Base-by-base conservation (phyloP, 2,888 invertebrate genomes). In the Agrotis clavis region DNA sequence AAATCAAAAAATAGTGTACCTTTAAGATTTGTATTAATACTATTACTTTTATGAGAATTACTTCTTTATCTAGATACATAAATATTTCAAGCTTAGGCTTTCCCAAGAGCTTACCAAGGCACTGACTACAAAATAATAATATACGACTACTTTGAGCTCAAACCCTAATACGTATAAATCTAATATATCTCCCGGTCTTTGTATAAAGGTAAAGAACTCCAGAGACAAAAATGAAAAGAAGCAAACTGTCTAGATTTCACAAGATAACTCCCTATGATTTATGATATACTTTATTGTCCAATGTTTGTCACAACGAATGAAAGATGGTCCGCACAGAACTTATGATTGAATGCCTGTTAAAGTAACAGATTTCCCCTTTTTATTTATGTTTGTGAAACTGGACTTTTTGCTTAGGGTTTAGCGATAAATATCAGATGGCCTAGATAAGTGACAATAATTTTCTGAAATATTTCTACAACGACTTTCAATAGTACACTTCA, bases 191-290 rank as follows among this genome's bases (percentile, higher is more conserved):
- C 21, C 54, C 13, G n/a, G n/a, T 64, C 41, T 72, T 30, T 47
- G 45, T 70, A 50, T 41, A 41, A 67, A 71, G 68, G 77, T 68
- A 65, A 73, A 73, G 68, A 79, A 79, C 68, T 70, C 59, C 18
- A 79, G 71, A 81, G 69, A 84, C 77, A 84, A 81, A 81, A 83
- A 86, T 82, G 82, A 80, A 84, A 83, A 84, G 83, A 77, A 13
- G 83, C 77, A 67, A 82, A 85, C 78, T 81, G 84, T 88, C 87
- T 86, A 85, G 90, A 86, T 86, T 84, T 83, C 79, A 67, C 76
- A 78, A 86, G 88, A 91, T 90, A 90, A 91, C 87, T 84, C 90
- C 83, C 71, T 68, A 84, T 92, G 92, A 92, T 92, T 91, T 91
- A 92, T 90, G 88, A 84, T 81, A 77, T 84, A 83, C 86, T 84